Conservation (phyloP, 2,888 invertebrate species). For the Graphium colonna region DNA sequence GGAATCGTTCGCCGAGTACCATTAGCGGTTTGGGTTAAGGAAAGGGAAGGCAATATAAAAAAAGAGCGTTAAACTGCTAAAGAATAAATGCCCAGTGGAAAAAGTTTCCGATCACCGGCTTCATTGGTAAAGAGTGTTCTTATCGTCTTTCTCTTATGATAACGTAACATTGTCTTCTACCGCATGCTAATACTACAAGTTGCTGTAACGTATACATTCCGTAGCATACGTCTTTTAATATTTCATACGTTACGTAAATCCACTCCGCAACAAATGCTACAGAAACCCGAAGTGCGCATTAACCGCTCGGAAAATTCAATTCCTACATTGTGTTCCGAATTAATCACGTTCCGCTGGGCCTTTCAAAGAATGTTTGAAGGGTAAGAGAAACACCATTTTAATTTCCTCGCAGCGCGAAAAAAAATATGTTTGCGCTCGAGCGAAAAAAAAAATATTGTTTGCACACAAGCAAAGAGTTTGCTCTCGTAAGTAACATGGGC, state of each 20-base stretch:
- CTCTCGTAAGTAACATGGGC: slow-evolving; percentile 29
- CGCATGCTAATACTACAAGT: neutral
- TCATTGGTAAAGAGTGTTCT: no score
- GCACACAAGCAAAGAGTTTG: slow-evolving; percentile 24
- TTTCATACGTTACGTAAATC: no score
- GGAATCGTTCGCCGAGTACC: no score
- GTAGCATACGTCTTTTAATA: no score
- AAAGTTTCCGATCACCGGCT: no score
- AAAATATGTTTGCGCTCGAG: slow-evolving; percentile 17
- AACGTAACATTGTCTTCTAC: neutral
- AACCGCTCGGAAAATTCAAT: neutral
- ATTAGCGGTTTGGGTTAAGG: no score
- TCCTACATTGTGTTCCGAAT: neutral
- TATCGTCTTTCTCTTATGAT: no score
- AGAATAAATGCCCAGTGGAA: no score
- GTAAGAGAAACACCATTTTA: slow-evolving; percentile 20
- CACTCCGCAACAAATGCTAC: no score
- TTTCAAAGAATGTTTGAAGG: slow-evolving; percentile 9
- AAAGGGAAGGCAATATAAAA: no score
- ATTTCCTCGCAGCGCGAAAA: slow-evolving; percentile 10
- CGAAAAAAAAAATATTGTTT: slow-evolving; percentile 14
- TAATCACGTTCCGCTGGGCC: neutral
- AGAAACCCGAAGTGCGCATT: neutral
- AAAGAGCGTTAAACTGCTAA: no score
- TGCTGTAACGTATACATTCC: no score